These are phyloP conservation scores for Cheilosia scutellata DNA, from an alignment of 2,888 invertebrate genomes.

Conservation along the genomic window DNA sequence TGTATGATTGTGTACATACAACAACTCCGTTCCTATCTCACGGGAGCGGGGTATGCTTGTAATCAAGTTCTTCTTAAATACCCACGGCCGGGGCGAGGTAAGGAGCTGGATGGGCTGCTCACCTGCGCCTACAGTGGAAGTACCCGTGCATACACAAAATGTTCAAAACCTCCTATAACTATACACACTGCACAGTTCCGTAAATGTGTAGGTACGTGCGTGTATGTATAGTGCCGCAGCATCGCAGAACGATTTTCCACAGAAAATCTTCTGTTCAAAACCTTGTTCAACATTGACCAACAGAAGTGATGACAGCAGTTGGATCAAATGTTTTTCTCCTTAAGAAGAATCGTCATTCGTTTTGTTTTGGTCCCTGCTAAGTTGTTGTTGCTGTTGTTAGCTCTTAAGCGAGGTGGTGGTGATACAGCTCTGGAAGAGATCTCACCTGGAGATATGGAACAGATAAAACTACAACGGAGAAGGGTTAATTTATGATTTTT, in stretches of 20 bases:
- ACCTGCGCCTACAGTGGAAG: conserved; percentile 43
- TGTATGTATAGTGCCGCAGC: conserved; percentile 8
- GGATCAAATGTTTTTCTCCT: conserved; percentile 76
- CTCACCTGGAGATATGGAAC: conserved; percentile 71
- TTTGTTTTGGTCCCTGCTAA: conserved; percentile 58
- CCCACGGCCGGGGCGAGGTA: conserved; percentile 23
- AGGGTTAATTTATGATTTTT: conserved; percentile 77
- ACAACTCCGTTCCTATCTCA: conserved; percentile 44
- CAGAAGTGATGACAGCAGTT: conserved; percentile 76
- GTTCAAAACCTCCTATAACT: conserved; percentile 34
- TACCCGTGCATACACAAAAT: conserved; percentile 6
- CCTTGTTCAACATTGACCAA: conserved; percentile 75
- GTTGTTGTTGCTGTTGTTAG: conserved; percentile 44
- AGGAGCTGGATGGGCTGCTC: conserved; percentile 46
- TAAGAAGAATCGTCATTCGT: conserved; percentile 71
- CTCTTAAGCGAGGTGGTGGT: conserved; percentile 54
- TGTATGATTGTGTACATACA: conserved; percentile 60
- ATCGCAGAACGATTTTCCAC: conserved; percentile 68
- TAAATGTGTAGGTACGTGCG: background rate
- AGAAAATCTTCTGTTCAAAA: conserved; percentile 75
- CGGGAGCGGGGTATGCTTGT: conserved; percentile 34
- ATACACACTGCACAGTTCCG: conserved; percentile 19
- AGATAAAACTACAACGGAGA: conserved; percentile 74
- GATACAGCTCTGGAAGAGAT: conserved; percentile 66
- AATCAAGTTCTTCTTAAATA: conserved; percentile 71